These are phyloP conservation scores for Danio kyathit DNA, from an alignment of 2,797 vertebrate species.

Conservation along the genomic window DNA sequence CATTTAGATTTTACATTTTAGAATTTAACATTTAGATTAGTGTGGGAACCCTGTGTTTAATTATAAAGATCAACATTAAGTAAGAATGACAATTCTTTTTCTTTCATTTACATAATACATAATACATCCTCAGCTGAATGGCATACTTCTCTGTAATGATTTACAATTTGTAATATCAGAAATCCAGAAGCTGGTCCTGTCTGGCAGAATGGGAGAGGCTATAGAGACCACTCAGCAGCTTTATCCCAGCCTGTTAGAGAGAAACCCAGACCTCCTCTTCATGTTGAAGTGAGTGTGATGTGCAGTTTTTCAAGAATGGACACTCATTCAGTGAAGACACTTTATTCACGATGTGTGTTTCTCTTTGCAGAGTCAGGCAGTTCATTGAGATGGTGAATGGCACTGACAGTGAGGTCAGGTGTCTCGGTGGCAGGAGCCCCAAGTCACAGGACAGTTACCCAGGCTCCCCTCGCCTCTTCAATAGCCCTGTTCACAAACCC, in stretches of 20 bases:
- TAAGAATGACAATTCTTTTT: too few species aligned
- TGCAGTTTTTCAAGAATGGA: background rate
- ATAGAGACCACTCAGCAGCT: constrained; percentile 96
- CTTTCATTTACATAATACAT: too few species aligned
- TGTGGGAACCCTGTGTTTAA: too few species aligned
- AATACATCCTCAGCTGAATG: background rate
- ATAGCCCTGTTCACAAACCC: constrained; percentile 90
- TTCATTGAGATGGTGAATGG: constrained; percentile 99
- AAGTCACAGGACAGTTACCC: constrained; percentile 97
- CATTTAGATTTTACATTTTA: too few species aligned
- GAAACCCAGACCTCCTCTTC: constrained; percentile 95
- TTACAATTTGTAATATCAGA: constrained; percentile 76
- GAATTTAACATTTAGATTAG: too few species aligned
- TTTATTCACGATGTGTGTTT: background rate
- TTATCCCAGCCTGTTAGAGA: constrained; percentile 94
- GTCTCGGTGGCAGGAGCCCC: constrained; percentile 92
- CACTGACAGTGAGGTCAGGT: constrained; percentile 95
- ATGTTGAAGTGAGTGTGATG: constrained; percentile 91
- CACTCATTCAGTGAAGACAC: background rate
- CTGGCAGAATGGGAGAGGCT: constrained; percentile 95
- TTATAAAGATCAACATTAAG: too few species aligned
- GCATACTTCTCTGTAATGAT: background rate
- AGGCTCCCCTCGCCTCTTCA: constrained; percentile 90
- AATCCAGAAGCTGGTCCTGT: constrained; percentile 97
- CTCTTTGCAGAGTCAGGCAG: constrained; percentile 87